Evolutionary conservation across 2,888 invertebrate species (phyloP), one percentile per base, ranked within the genome.

Genomic region (Tetragonula carbonaria): DNA sequence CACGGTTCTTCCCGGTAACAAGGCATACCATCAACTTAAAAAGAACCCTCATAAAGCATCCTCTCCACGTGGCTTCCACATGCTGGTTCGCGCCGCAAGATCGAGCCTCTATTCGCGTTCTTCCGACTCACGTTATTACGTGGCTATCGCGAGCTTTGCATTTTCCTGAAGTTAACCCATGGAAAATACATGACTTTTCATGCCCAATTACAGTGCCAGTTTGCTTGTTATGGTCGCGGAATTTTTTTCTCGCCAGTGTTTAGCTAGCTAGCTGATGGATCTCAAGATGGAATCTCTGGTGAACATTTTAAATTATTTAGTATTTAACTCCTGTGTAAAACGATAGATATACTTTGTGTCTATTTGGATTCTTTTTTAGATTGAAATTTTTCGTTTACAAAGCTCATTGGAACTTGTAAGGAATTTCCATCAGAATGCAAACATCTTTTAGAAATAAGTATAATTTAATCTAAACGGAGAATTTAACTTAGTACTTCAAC

Each of bases 1-100:
- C 88, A 84, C 82, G 89, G 88, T 86, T 87, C 91, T 91, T 86
- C 92, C 90, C 93, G 93, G 93, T 94, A 94, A 94, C 94, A 93
- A 94, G 93, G 92, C 92, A 92, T 93, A 93, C 91, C 92, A 94
- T 94, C 92, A 93, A 80, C 87, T 78, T 73, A 28, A 59, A 59
- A 59, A 57, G 62, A 78, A 66, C 77, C 79, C 86, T 79, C 89
- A 80, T 87, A 86, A 87, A 90, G 77, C 86, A 86, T 74, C 74
- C 82, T 55, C 72, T 74, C 76, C 78, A 38, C 81, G 63, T 73
- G 75, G 71, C 18, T 71, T 53, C 73, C 65, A 74, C 72, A 72
- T 70, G 85, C 59, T 90, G 57, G 74, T 74, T 51, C 18, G 72
- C 38, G 23, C 88, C 90, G 84, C 82, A 55, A 88, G 90, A 89